Evolutionary conservation across 35 echinoderm and acorn worm species (phyloP), one percentile per base, ranked within the genome.

Genomic region (Ptychodera flava): DNA sequence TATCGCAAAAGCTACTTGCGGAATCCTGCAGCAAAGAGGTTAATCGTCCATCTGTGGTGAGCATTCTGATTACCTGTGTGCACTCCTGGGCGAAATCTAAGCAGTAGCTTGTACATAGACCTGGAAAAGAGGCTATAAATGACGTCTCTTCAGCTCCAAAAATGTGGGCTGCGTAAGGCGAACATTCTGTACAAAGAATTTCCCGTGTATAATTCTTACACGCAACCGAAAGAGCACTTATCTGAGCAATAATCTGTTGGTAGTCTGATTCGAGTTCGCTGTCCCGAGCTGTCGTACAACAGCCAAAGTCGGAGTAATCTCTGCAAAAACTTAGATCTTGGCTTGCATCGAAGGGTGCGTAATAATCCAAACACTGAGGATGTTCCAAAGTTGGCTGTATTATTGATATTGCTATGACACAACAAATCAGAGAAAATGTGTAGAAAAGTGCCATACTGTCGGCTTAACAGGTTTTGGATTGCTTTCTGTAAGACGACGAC

Each of bases 121-220:
- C 95, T n/a, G 95, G 95, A 45, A 93, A 88, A 6, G 78, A 6
- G 78, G 78, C 1, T n/a, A n/a, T n/a, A n/a, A n/a, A n/a, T n/a
- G n/a, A n/a, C n/a, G n/a, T n/a, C n/a, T n/a, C n/a, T 79, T 97
- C 95, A 64, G 92, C 85, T 78, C 91, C 84, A 53, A 79, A 97
- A 27, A 93, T 27, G 83, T 97, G 95, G 38, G 92, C 95, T 16
- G 95, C 86, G 77, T 97, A 97, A 27, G 95, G 95, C 0, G 92
- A 93, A 82, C 95, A 97, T 81, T 93, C 92, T 83, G 89, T 91
- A 45, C 95, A 97, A 31, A 97, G 81, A 81, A 97, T 89, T 28
- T 97, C 95, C 53, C 88, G 85, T 30, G 93, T 75, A 78, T 85
- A 94, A 16, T 90, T 76, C 16, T 38, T 35, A 84, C 95, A 97